Evolutionary conservation across 1,140 invertebrate genomes (phyloP), one percentile per base, ranked within the genome.

Genomic region (Helicoverpa armigera): DNA sequence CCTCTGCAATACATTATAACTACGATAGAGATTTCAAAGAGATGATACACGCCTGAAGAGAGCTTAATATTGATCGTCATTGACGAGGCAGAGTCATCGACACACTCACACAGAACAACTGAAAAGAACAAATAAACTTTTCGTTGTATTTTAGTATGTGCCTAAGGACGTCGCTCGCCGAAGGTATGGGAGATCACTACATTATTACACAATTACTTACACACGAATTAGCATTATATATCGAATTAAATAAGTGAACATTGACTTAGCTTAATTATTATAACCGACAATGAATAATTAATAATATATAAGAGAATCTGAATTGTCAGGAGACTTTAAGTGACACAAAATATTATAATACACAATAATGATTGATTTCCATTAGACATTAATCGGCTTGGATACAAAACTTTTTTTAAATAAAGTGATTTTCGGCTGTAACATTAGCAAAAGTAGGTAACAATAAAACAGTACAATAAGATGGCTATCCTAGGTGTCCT

Each of bases 211-310:
- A 92, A 90, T 90, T 90, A 93, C 92, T 93, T 95, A 95, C 89
- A 90, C 89, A 94, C 91, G 86, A 94, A 92, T 94, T 94, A 94
- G 88, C 89, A 90, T 90, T 90, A 86, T 89, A 93, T 90, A 95
- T 91, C 88, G 89, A 94, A 93, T 93, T 93, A 93, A 93, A 94
- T 91, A 93, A 94, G 90, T 95, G 93, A 95, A 95, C 91, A 93
- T 91, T 94, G 92, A 95, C 92, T 94, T 95, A 94, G 91, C 91
- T 94, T 93, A 94, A 90, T 88, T 92, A 94, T 91, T 90, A 92
- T 89, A 94, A 91, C 87, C 87, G 90, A 94, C 88, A 89, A 86
- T 87, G 88, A 90, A 89, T 90, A 88, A 88, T 83, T 79, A 89
- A 87, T 87, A 85, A 87, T 35, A 77, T 77, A 67, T 77, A 77